phyloP scores from a whole-genome alignment of 2,888 invertebrate species.

The Meganola albula region DNA sequence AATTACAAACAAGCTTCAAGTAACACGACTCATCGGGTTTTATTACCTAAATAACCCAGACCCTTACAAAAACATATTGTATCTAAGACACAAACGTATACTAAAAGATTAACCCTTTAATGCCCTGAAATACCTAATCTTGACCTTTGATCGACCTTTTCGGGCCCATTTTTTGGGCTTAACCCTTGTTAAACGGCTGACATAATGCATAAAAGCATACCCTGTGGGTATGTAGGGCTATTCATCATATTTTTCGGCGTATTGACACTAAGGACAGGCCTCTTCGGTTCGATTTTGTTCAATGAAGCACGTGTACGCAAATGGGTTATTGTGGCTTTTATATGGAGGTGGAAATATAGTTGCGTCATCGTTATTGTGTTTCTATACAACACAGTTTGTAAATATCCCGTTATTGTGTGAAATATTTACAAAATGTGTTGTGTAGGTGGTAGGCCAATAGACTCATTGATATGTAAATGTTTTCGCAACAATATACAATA shows the following conservation, averaged over 20 bases:
- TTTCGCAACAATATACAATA: too few species aligned
- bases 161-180: slow-evolving; percentile 11
- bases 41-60: too few species aligned
- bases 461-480: too few species aligned
- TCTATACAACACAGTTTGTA: too few species aligned
- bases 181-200: slow-evolving; percentile 27
- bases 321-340: too few species aligned
- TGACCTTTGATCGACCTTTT: slow-evolving; percentile 17
- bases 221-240: slow-evolving; percentile 7
- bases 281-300: slow-evolving; percentile 8
- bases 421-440: too few species aligned
- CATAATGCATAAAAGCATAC: slow-evolving; percentile 21
- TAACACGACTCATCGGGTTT: too few species aligned
- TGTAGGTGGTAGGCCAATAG: too few species aligned
- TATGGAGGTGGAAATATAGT: too few species aligned
- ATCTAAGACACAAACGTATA: neutral
- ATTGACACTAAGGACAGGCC: slow-evolving; percentile 8
- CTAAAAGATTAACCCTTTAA: neutral
- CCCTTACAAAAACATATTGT: neutral
- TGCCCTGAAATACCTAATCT: slow-evolving; percentile 7
- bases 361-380: too few species aligned
- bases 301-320: too few species aligned
- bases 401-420: neutral
- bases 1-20: too few species aligned
- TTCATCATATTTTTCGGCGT: slow-evolving; percentile 23